Base-by-base conservation (phyloP, 1,140 invertebrate species). In the Drosophila pectinifera region DNA sequence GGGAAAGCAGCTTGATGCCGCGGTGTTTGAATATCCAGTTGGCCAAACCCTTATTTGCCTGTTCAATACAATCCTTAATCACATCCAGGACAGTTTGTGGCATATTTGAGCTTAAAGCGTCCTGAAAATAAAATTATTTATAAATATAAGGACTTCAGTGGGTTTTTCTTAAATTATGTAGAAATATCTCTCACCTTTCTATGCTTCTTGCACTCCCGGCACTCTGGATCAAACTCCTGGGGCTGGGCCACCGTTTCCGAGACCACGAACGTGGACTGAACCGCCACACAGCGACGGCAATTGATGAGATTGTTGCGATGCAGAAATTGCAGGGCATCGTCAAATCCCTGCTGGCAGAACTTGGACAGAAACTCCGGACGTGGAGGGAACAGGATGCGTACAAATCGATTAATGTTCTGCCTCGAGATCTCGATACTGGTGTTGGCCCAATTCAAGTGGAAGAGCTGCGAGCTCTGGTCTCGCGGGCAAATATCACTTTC, bases 311-410 rank as follows among this genome's bases (percentile, higher is more conserved):
- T 98, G 91, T 98, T 98, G 65, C 96, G 95, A 75, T 98, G 97
- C 48, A 99, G 93, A 93, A 98, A 99, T 57, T 96, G 94, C 1
- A 99, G 93, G 0, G 98, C 97, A 93, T 99, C 98, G 81, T 99
- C 98, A 92, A 99, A 99, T 18, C 98, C 98, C 93, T 99, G 98
- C 84, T 98, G 97, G 92, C 98, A 99, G 95, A 99, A 98, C 80
- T 97, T 97, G 64, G 97, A 98, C 18, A 98, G 93, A 64, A 97
- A 95, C 93, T 99, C 98, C 4, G 98, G 96, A 83, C 96, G 96
- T 1, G 98, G 98, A 22, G 99, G 98, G 92, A 99, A 99, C 6
- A 99, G 93, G 82, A 98, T 98, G 68, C 97, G 94, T 0, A 96
- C 95, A 86, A 99, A 96, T 54, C 98, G 94, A 89, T 98, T 98